phyloP scores from a whole-genome alignment of 2,113 vertebrate species.

The Nipponia nippon region DNA sequence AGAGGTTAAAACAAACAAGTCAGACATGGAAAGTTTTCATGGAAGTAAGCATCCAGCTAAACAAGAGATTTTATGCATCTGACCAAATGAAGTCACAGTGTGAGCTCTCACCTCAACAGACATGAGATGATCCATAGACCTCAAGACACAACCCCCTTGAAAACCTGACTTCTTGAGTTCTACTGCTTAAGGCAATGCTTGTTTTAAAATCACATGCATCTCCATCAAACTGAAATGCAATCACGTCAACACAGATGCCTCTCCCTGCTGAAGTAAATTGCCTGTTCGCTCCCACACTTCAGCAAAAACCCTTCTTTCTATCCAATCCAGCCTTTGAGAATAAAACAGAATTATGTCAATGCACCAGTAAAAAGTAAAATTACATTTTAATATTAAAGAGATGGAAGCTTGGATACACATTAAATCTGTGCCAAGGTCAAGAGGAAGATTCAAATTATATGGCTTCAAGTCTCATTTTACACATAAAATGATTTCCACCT shows the following conservation, averaged over 20 bases:
- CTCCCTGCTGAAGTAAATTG: neutral
- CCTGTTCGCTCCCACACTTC: neutral
- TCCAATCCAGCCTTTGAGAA: neutral
- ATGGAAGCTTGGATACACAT: neutral
- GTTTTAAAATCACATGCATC: neutral
- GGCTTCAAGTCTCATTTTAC: neutral
- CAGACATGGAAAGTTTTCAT: neutral
- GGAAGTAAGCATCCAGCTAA: neutral
- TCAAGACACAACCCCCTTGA: neutral
- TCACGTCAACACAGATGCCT: neutral
- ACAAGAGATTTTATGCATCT: neutral
- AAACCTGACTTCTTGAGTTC: neutral
- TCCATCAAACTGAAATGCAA: neutral
- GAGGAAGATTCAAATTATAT: neutral
- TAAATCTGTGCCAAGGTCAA: neutral
- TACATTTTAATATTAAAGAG: neutral
- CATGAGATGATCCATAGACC: neutral
- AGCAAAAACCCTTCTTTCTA: neutral
- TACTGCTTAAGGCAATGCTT: neutral
- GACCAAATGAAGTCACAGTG: neutral
- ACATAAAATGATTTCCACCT: neutral
- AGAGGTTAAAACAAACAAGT: neutral
- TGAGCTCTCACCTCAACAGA: neutral
- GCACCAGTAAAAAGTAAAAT: neutral
- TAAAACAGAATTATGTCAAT: neutral